These are phyloP conservation scores for Cryptoprocta ferox DNA, from an alignment of 2,797 vertebrate species.

Conservation along the genomic window DNA sequence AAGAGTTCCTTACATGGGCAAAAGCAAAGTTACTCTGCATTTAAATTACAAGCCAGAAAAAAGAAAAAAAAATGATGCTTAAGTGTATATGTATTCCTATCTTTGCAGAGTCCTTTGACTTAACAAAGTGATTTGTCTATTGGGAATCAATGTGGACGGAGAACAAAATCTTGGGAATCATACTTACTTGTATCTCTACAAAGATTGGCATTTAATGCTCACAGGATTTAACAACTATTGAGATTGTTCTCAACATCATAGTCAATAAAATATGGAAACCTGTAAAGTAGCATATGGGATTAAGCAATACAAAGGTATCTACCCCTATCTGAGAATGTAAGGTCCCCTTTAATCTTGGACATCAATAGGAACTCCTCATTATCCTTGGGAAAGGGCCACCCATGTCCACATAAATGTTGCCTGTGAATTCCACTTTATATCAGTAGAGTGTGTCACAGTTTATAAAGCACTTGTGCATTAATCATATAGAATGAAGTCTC, in stretches of 20 bases:
- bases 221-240: not conserved
- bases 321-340: not conserved
- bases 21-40: not conserved
- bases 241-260: not conserved
- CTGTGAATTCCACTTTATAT: not conserved
- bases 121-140: not conserved
- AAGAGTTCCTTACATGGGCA: not conserved
- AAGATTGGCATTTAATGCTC: not conserved
- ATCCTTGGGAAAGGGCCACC: not conserved
- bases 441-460: not conserved
- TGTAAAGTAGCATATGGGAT: not conserved
- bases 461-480: conserved; percentile 34
- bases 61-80: not conserved
- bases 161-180: not conserved
- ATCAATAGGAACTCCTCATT: not conserved
- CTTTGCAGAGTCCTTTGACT: not conserved
- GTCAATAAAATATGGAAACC: not conserved
- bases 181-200: not conserved
- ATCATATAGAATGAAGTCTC: conserved; percentile 27
- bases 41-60: not conserved
- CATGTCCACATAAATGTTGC: not conserved
- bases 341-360: not conserved
- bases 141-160: not conserved
- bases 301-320: not conserved
- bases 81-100: too few relatives aligned